Base-by-base conservation (phyloP, 2,888 invertebrate genomes). In the Ennomos quercinarius region DNA sequence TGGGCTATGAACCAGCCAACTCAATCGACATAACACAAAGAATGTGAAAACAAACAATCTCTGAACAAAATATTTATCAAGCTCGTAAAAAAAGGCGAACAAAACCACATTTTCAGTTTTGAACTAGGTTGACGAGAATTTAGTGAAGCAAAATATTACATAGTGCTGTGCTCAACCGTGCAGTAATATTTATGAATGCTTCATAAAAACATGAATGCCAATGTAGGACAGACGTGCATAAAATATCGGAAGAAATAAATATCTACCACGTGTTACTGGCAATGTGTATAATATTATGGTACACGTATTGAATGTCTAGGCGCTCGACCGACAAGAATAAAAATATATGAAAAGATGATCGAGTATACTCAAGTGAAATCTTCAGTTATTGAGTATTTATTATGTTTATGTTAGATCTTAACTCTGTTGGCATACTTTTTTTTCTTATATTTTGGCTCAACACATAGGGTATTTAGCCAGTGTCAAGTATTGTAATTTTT, bases 221-320 rank as follows among this genome's bases (percentile, higher is more conserved):
- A 61, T 58, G 63, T 48, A 49, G 61, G 53, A 58, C 55, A 64
- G 56, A 60, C 62, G 68, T 63, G 65, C 60, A 69, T 61, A 49
- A 61, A 66, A 70, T 74, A 71, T 70, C 63, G 59, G 63, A 66
- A 65, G 64, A 69, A 71, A 64, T 58, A 67, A 63, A 40, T 51
- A 37, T 48, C 45, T 57, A 55, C 57, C 6, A 27, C 27, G 5
- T 27, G 27, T 50, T 39, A 61, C 44, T 37, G 10, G 40, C 3
- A 10, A 8, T 37, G 11, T 13, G 42, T 42, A 1, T 10, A 27
- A 27, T 27, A 27, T 27, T n/a, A n/a, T n/a, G n/a, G 27, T 2
- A 5, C 27, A 27, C 5, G 27, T 27, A 27, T 27, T 27, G 27
- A 27, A 27, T 27, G 27, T 27, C 27, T 4, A 27, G 27, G 27